Evolutionary conservation across 2,797 vertebrate species (phyloP).

Genomic region (Ciconia nigra): DNA sequence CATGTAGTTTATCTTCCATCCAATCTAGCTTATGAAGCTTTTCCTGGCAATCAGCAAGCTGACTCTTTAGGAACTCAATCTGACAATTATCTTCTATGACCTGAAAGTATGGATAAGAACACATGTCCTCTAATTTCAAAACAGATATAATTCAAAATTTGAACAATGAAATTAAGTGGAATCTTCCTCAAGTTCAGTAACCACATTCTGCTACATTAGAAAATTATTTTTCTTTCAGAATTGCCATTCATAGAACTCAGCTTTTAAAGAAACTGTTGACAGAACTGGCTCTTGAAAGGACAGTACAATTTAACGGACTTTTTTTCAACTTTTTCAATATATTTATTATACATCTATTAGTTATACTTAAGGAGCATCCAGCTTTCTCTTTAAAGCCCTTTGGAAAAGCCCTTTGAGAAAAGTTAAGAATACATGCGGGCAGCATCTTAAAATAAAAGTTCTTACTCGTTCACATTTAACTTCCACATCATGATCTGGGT

Average conservation of each 20-base stretch:
- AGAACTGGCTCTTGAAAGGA: not conserved
- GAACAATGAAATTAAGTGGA: not conserved
- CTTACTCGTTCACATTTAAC: constrained; percentile 65
- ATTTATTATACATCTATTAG: not conserved
- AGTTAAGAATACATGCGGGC: not conserved
- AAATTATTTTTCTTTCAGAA: not conserved
- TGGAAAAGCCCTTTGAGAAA: not conserved
- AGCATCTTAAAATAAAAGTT: not conserved
- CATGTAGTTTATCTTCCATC: constrained; percentile 79
- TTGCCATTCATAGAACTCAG: not conserved
- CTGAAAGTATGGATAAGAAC: constrained; percentile 23
- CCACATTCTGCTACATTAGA: not conserved
- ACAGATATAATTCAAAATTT: not conserved
- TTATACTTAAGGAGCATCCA: not conserved
- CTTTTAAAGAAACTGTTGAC: not conserved
- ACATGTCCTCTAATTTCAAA: not conserved
- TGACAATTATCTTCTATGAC: constrained; percentile 42
- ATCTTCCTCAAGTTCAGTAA: not conserved
- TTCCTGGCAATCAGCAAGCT: constrained; percentile 77
- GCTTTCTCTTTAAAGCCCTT: not conserved
- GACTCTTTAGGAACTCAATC: constrained; percentile 75
- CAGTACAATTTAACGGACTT: not conserved
- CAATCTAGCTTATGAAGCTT: constrained; percentile 73
- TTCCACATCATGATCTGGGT: constrained; percentile 17
- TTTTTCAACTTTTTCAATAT: not conserved